Evolutionary conservation across 64 coral and sea anemone genomes (phyloP).

Genomic region (Pocillopora verrucosa): DNA sequence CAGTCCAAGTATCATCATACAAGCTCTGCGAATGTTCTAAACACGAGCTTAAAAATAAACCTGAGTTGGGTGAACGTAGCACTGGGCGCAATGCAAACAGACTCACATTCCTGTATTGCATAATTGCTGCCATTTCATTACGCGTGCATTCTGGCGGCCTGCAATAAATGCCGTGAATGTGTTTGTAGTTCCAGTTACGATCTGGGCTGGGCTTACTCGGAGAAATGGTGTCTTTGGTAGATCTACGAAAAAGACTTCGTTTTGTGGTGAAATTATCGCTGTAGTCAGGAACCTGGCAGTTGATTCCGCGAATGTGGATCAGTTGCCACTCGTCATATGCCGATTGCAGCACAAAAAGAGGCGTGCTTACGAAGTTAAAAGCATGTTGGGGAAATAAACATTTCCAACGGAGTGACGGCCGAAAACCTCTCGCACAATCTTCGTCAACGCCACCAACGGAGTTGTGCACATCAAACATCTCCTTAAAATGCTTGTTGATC

Average conservation of each 20-base stretch:
- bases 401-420: constrained; percentile 70
- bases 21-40: constrained; percentile 94
- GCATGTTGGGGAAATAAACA: constrained; percentile 93
- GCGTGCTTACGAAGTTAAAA: constrained; percentile 78
- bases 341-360: constrained; percentile 89
- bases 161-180: constrained; percentile 92
- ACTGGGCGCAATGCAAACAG: constrained; percentile 81
- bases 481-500: constrained; percentile 73
- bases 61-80: constrained; percentile 38
- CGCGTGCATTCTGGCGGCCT: constrained; percentile 88
- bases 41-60: constrained; percentile 85
- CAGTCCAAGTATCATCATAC: constrained; percentile 82
- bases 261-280: constrained; percentile 40
- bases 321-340: constrained; percentile 98
- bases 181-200: constrained; percentile 71
- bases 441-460: constrained; percentile 68
- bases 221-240: constrained; percentile 6
- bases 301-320: constrained; percentile 77
- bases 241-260: constrained; percentile 36
- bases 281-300: constrained; percentile 83
- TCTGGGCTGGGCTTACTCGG: constrained; percentile 26
- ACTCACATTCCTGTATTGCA: constrained; percentile 78
- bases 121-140: constrained; percentile 59
- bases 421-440: constrained; percentile 57
- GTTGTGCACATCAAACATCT: constrained; percentile 87